Evolutionary conservation across 1,140 invertebrate species (phyloP).

Genomic region (Musca domestica): DNA sequence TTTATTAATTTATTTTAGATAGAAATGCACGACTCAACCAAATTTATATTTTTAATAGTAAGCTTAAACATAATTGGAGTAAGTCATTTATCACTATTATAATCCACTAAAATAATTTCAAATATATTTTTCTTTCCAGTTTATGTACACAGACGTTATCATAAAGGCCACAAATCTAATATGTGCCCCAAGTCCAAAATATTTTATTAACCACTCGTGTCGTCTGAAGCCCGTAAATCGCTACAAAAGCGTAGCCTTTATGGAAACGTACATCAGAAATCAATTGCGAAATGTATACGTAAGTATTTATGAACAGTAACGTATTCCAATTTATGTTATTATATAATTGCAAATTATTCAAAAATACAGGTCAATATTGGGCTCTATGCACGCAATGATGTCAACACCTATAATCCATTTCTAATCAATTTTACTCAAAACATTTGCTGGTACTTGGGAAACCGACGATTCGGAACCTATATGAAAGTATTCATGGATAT

Average conservation of each 20-base stretch:
- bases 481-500: not conserved
- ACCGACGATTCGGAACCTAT: not conserved
- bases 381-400: not conserved
- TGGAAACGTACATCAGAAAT: not conserved
- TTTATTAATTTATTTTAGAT: no score
- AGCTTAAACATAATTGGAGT: no score
- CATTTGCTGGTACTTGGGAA: not conserved
- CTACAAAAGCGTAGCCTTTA: not conserved
- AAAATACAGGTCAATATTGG: not conserved
- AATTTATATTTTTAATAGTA: no score
- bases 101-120: no score
- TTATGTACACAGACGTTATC: no score
- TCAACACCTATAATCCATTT: not conserved
- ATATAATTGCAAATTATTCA: no score
- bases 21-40: no score
- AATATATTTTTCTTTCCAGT: no score
- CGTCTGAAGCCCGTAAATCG: not conserved
- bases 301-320: not conserved
- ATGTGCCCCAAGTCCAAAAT: not conserved
- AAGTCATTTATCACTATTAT: no score
- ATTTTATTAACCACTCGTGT: not conserved
- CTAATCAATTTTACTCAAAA: slow-evolving; percentile 4
- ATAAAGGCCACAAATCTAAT: not conserved
- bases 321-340: no score
- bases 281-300: not conserved